Evolutionary conservation across 2,888 invertebrate species (phyloP), one percentile per base, ranked within the genome.

Genomic region (Hydrotaea cyrtoneurina): DNA sequence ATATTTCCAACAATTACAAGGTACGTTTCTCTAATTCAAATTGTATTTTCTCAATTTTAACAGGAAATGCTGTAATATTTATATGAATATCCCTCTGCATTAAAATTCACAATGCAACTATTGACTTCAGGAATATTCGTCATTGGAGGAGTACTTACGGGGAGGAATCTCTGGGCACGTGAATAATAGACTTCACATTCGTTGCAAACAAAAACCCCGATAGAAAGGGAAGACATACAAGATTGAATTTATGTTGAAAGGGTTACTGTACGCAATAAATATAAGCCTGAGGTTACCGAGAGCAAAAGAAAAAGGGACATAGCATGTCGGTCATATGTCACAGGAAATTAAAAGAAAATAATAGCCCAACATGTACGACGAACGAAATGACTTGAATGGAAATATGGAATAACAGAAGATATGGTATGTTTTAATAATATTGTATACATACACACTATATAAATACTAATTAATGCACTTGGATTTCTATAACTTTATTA

Each of bases 281-380:
- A 69, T 46, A 69, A 43, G 43, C 69, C 46, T 21, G 46, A 43
- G 43, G 69, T 10, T 3, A 43, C 11, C 21, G 13, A 11, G 59
- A 55, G 11, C 0, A 69, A 15, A 50, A 50, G 3, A 7, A 15
- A 46, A 69, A 23, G 46, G 69, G 69, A 46, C 13, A 0, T 13
- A 39, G 1, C 19, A 39, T 39, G 66, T 19, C 11, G 21, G 31
- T 69, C 46, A 46, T 69, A 46, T 69, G 46, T 13, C 46, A 69
- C 15, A 69, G 21, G 23, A 69, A 69, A 46, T 69, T 69, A 69
- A 69, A 69, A 46, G 23, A 69, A 46, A 69, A 69, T 59, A 59
- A 59, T 26, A 26, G 26, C 26, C 23, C n/a, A n/a, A n/a, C n/a
- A 13, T 23, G n/a, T 3, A 31, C 39, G 39, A 39, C 10, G 39